These are phyloP conservation scores for Leptodactylus fallax DNA, from an alignment of 2,797 vertebrate genomes.

Conservation along the genomic window DNA sequence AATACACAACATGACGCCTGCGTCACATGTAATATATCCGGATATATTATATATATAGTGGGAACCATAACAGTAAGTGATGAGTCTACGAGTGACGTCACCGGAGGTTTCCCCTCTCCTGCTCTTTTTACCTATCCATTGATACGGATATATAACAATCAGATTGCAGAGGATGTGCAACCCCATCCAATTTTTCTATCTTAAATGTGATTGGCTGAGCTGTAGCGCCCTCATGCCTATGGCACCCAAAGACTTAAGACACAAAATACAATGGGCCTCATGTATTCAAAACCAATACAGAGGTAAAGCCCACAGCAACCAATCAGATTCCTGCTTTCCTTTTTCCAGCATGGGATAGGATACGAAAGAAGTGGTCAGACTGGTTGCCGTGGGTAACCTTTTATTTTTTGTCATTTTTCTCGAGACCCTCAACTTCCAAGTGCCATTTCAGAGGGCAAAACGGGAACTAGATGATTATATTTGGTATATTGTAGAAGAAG, in stretches of 20 bases:
- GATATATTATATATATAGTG: slow-evolving; percentile 59
- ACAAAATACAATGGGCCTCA: neutral
- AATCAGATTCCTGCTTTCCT: neutral
- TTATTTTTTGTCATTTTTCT: neutral
- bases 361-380: too few relatives aligned
- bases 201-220: neutral
- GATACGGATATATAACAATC: neutral
- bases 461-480: neutral
- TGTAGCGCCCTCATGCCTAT: neutral
- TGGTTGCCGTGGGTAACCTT: too few relatives aligned
- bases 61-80: slow-evolving; percentile 64
- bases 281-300: neutral
- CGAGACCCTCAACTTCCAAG: neutral
- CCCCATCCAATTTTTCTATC: neutral
- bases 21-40: slow-evolving; percentile 69
- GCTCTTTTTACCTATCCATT: neutral
- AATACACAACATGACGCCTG: slow-evolving; percentile 72
- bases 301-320: neutral
- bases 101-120: neutral
- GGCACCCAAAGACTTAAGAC: neutral
- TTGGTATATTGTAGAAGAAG: neutral
- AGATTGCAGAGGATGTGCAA: neutral
- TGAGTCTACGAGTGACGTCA: slow-evolving; percentile 30
- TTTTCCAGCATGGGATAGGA: too few relatives aligned
- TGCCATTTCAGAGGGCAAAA: neutral